Conservation (phyloP, 2,797 vertebrate species). For the Tauraco hartlaubi region DNA sequence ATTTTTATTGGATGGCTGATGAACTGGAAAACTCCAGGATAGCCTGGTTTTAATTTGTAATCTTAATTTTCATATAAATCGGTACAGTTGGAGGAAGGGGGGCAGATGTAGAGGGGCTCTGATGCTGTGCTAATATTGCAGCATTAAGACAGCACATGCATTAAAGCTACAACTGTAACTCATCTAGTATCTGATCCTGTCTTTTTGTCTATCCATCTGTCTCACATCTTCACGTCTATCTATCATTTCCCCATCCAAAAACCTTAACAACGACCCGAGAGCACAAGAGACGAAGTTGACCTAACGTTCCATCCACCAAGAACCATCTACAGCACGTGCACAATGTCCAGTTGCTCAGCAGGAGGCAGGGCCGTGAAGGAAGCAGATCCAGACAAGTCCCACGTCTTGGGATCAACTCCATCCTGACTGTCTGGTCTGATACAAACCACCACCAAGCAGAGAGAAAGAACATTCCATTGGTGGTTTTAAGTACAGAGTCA, state of each 20-base stretch:
- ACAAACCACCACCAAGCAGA: accelerated
- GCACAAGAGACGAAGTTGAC: slow-evolving; percentile 23
- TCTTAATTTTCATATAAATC: slow-evolving; percentile 89
- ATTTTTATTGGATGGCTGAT: slow-evolving; percentile 87
- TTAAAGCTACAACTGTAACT: slow-evolving; percentile 60
- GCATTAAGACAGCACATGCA: slow-evolving; percentile 67
- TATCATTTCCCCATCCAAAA: not conserved
- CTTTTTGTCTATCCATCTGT: slow-evolving; percentile 77
- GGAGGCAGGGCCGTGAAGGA: not conserved
- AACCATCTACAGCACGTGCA: slow-evolving; percentile 24
- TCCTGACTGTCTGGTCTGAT: not conserved
- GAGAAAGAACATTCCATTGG: too few relatives aligned
- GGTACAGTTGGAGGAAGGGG: slow-evolving; percentile 75
- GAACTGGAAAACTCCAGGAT: slow-evolving; percentile 85
- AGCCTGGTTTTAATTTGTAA: slow-evolving; percentile 86
- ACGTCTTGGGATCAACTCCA: not conserved
- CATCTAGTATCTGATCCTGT: slow-evolving; percentile 63
- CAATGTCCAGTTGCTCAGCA: not conserved
- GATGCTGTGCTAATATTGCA: slow-evolving; percentile 66
- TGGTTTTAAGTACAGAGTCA: not conserved
- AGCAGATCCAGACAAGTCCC: not conserved
- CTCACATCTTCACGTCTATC: slow-evolving; percentile 63
- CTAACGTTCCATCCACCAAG: not conserved
- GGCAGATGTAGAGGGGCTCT: slow-evolving; percentile 24
- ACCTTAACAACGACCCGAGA: slow-evolving; percentile 24